A percentile compares a stretch with the other conserved stretches of the same genome.
These are phyloP conservation scores for Hemitrygon akajei DNA, from an alignment of 2,797 vertebrate species.

Conservation along the genomic window DNA sequence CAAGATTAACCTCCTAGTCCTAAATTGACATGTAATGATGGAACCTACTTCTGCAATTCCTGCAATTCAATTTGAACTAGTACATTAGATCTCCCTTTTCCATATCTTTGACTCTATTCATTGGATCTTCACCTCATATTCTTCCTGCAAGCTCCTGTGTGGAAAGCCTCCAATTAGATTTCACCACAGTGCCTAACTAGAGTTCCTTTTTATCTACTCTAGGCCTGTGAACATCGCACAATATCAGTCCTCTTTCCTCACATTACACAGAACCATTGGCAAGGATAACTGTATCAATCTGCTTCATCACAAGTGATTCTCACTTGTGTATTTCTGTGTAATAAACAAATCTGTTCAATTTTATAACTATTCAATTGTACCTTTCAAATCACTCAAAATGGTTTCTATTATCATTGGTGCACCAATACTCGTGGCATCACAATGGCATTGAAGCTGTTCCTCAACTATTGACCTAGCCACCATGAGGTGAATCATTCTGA, in stretches of 20 bases:
- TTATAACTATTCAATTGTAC: not conserved
- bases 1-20: too few species aligned
- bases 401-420: not conserved
- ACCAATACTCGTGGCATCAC: too few species aligned
- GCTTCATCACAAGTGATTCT: not conserved
- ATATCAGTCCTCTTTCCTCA: not conserved
- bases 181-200: not conserved
- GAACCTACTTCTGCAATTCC: too few species aligned
- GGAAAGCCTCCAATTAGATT: not conserved
- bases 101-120: not conserved
- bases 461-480: not conserved
- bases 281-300: too few species aligned
- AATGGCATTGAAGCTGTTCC: not conserved
- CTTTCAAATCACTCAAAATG: not conserved
- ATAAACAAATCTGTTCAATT: not conserved
- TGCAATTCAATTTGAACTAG: not conserved
- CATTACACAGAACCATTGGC: not conserved
- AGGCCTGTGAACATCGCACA: not conserved
- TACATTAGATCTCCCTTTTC: not conserved
- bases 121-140: not conserved
- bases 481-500: not conserved
- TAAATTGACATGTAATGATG: too few species aligned
- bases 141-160: not conserved
- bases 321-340: not conserved
- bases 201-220: not conserved